A percentile compares a stretch with the other conserved stretches of the same genome.
Evolutionary conservation across 2,888 invertebrate genomes (phyloP).

Genomic region (Eristalis tenax): DNA sequence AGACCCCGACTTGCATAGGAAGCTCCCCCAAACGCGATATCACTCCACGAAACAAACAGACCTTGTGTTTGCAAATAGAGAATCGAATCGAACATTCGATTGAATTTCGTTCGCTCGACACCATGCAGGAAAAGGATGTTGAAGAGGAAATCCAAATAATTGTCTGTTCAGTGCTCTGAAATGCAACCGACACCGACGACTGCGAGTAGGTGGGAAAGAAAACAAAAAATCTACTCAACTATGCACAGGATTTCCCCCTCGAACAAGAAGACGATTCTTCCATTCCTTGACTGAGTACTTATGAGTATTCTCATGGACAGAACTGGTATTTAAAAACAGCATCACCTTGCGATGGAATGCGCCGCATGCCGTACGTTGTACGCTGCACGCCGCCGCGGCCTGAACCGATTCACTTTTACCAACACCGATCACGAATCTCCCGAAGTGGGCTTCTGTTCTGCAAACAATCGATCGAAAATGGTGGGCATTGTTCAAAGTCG

Average conservation of each 20-base stretch:
- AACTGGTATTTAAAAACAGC: background rate
- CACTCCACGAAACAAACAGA: constrained; percentile 10
- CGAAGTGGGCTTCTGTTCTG: constrained; percentile 49
- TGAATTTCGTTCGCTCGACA: constrained; percentile 10
- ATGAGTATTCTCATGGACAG: background rate
- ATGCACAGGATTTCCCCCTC: background rate
- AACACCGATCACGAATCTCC: constrained; percentile 55
- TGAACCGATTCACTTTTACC: constrained; percentile 23
- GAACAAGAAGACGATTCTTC: background rate
- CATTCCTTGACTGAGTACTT: background rate
- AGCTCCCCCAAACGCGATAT: constrained; percentile 22
- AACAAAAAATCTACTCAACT: background rate
- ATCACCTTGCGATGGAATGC: background rate
- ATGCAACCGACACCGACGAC: background rate
- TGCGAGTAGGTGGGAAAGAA: background rate
- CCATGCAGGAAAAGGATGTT: constrained; percentile 13
- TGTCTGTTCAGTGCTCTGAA: constrained; percentile 16
- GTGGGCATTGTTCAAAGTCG: constrained; percentile 41
- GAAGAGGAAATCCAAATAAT: constrained; percentile 25
- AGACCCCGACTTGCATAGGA: constrained; percentile 19
- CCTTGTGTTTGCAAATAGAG: constrained; percentile 5
- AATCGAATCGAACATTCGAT: constrained; percentile 17
- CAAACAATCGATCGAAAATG: constrained; percentile 58
- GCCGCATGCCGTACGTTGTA: background rate
- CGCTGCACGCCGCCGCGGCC: background rate